These are phyloP conservation scores for Ceratina australensis DNA, from an alignment of 1,140 invertebrate species.

Conservation along the genomic window DNA sequence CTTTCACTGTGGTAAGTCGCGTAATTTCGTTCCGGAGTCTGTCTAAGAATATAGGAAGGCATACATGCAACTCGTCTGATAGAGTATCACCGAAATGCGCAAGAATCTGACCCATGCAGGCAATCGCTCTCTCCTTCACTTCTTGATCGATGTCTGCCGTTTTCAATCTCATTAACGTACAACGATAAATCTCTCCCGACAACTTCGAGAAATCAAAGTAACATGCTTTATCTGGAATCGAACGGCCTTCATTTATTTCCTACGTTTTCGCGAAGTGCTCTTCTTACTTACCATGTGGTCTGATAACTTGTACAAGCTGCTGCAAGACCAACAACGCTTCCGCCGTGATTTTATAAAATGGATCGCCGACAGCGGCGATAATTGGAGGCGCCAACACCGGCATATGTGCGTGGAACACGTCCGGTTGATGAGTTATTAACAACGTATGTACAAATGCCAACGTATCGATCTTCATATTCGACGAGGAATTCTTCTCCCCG, in stretches of 20 bases:
- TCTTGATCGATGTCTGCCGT: slow-evolving; percentile 99
- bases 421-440: slow-evolving; percentile 89
- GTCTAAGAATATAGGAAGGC: slow-evolving; percentile 96
- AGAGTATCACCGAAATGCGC: slow-evolving; percentile 92
- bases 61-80: slow-evolving; percentile 87
- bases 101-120: slow-evolving; percentile 97
- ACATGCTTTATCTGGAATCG: slow-evolving; percentile 77
- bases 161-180: slow-evolving; percentile 90
- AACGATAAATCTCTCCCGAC: slow-evolving; percentile 90
- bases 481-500: slow-evolving; percentile 95
- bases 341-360: slow-evolving; percentile 99
- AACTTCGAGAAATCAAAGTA: slow-evolving; percentile 89
- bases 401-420: slow-evolving; percentile 87
- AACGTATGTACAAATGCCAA: slow-evolving; percentile 95
- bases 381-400: slow-evolving; percentile 92
- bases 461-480: slow-evolving; percentile 99
- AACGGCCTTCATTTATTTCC: background rate
- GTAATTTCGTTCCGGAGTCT: slow-evolving; percentile 98
- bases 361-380: slow-evolving; percentile 93
- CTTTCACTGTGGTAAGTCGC: slow-evolving; percentile 96
- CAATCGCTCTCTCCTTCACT: slow-evolving; percentile 98
- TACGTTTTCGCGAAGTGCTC: background rate
- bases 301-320: slow-evolving; percentile 95
- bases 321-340: slow-evolving; percentile 96
- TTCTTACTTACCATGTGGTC: slow-evolving; percentile 86